phyloP scores from a whole-genome alignment of 2,888 invertebrate genomes.

The Hydrotaea cyrtoneurina region DNA sequence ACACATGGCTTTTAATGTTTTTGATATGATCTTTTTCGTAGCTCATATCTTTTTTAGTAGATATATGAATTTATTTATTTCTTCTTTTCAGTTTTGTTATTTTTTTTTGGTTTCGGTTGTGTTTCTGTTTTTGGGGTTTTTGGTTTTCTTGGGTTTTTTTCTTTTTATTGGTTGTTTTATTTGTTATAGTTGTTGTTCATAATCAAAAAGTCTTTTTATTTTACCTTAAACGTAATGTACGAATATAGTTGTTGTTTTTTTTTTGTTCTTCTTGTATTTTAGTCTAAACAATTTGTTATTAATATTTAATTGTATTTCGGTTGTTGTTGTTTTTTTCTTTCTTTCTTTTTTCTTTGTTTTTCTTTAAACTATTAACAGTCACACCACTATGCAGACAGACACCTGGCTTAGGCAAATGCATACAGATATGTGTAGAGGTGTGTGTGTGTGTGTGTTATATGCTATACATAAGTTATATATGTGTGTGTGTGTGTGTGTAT shows the following conservation, averaged over 20 bases:
- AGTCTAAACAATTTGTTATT: slow-evolving; percentile 26
- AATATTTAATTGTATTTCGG: not conserved
- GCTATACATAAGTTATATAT: not conserved
- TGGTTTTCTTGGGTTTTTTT: not conserved
- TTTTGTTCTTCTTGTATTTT: too few species aligned
- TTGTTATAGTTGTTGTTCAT: slow-evolving; percentile 40
- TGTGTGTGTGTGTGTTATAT: slow-evolving; percentile 36
- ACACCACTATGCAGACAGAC: not conserved
- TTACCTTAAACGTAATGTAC: slow-evolving; percentile 58
- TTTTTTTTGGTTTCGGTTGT: not conserved
- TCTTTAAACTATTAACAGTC: slow-evolving; percentile 27
- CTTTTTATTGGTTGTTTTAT: slow-evolving; percentile 1
- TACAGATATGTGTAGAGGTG: not conserved
- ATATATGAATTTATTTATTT: slow-evolving; percentile 58
- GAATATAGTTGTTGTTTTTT: slow-evolving; percentile 12
- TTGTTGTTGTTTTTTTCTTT: too few species aligned
- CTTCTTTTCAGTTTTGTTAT: slow-evolving; percentile 32
- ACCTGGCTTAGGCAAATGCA: not conserved
- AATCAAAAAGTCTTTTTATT: slow-evolving; percentile 65
- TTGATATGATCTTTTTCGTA: slow-evolving; percentile 61
- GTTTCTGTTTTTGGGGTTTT: slow-evolving; percentile 5
- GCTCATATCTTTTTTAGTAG: slow-evolving; percentile 59
- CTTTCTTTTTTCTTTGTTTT: slow-evolving; percentile 13
- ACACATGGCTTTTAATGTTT: slow-evolving; percentile 50
- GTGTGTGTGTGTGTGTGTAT: not conserved